Percentiles rank a stretch among this genome's conserved stretches.
These are phyloP conservation scores for Lytechinus variegatus DNA, from an alignment of 35 echinoderm and acorn worm species.

Conservation along the genomic window DNA sequence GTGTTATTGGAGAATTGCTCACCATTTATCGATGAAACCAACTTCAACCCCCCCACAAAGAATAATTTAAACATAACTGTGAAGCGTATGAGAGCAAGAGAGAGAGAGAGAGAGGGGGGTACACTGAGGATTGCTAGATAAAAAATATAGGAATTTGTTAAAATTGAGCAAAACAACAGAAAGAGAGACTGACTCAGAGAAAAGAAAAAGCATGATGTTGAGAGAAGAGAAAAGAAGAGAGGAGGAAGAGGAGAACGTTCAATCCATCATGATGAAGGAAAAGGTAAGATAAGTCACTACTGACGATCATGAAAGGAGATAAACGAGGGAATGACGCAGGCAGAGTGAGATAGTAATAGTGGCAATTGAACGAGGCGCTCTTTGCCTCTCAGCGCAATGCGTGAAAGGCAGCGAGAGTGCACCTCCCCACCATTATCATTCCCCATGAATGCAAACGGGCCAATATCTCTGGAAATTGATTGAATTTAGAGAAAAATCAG, in stretches of 20 bases:
- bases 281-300: background rate
- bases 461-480: slow-evolving; percentile 48
- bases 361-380: background rate
- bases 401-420: background rate
- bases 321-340: background rate
- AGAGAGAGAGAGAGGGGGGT: background rate
- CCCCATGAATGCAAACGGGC: background rate
- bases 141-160: background rate
- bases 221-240: background rate
- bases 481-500: slow-evolving; percentile 47
- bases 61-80: too few relatives aligned
- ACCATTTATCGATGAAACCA: too few relatives aligned
- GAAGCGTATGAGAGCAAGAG: too few relatives aligned
- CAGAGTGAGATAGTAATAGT: background rate
- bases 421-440: background rate
- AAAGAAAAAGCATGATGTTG: background rate
- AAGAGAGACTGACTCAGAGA: background rate
- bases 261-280: background rate
- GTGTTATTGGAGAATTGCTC: too few relatives aligned
- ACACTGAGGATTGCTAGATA: background rate
- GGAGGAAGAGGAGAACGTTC: background rate
- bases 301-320: background rate
- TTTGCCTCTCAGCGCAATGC: background rate
- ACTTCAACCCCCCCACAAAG: too few relatives aligned
- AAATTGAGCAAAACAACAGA: background rate